Conservation (phyloP, 1,140 invertebrate genomes). For the Dendroctonus valens region DNA sequence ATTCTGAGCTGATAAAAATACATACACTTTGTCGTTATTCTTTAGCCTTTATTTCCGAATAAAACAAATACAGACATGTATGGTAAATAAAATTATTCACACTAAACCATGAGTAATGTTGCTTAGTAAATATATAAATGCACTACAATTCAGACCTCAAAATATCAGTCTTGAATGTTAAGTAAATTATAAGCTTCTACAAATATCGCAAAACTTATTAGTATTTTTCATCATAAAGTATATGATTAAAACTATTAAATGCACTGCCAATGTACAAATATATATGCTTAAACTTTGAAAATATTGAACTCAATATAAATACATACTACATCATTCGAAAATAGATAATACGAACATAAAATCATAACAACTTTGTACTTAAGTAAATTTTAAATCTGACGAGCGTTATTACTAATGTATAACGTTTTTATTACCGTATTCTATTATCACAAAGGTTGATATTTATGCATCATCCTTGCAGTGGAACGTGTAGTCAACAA, state of each 20-base stretch:
- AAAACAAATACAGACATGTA: too few species aligned
- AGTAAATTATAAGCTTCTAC: slow-evolving; percentile 22
- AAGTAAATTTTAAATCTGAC: too few species aligned
- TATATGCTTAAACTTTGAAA: slow-evolving; percentile 15
- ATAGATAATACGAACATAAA: not conserved
- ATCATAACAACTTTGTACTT: not conserved
- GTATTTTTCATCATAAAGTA: not conserved
- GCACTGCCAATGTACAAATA: not conserved
- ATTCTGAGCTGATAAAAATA: too few species aligned
- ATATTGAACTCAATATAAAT: not conserved
- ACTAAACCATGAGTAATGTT: too few species aligned
- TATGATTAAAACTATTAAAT: not conserved
- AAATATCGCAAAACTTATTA: not conserved
- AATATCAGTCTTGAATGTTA: slow-evolving; percentile 26
- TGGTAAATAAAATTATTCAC: too few species aligned
- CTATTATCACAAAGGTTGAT: too few species aligned
- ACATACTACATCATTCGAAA: not conserved
- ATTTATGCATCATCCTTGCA: too few species aligned
- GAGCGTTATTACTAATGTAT: too few species aligned
- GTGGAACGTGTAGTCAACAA: too few species aligned
- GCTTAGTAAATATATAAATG: slow-evolving; percentile 13
- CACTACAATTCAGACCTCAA: slow-evolving; percentile 31
- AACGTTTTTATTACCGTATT: too few species aligned
- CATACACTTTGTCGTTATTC: too few species aligned
- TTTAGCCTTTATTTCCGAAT: too few species aligned